Base-by-base conservation (phyloP, 2,113 vertebrate species). In the Thryonomys swinderianus region DNA sequence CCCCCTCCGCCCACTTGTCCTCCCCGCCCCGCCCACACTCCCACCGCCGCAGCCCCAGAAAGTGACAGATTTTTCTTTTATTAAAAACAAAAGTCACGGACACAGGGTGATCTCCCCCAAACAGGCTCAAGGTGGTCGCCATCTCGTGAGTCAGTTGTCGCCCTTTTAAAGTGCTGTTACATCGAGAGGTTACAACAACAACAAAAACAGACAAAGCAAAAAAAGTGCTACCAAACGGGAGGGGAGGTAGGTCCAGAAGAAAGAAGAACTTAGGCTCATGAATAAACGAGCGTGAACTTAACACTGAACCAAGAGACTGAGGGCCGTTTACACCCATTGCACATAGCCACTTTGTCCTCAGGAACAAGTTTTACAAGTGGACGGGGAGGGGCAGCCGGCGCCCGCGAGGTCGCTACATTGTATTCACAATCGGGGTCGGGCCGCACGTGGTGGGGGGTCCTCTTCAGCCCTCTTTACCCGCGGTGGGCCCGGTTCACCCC, bases 251-350 rank as follows among this genome's bases (percentile, higher is more conserved):
- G 73, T 57, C 40, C 34, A 32, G 53, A 57, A 85, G 90, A 71
- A 84, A 71, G 90, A 96, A 98, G 95, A 98, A 98, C 97, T 97
- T 97, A 97, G 93, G 98, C 74, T 93, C 91, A 89, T 92, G 98
- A 98, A 98, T 97, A 98, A 98, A 97, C 90, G 97, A 97, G 97
- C 98, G 98, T 94, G 98, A 98, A 98, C 95, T 98, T 98, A 98
- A 97, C 98, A 98, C 98, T 94, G 98, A 98, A 97, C 98, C 98
- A 96, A 98, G 97, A 98, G 97, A 98, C 98, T 98, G 99, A 99
- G 98, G 98, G 99, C 99, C 99, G 98, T 96, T 96, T 96, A 97
- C 96, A 98, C 98, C 98, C 99, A 99, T 99, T 99, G 99, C 99
- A 99, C 99, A 98, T 99, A 93, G 99, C 99, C 99, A 99, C 99